Base-by-base conservation (phyloP, 2,888 invertebrate species). In the Nasonia oneida region DNA sequence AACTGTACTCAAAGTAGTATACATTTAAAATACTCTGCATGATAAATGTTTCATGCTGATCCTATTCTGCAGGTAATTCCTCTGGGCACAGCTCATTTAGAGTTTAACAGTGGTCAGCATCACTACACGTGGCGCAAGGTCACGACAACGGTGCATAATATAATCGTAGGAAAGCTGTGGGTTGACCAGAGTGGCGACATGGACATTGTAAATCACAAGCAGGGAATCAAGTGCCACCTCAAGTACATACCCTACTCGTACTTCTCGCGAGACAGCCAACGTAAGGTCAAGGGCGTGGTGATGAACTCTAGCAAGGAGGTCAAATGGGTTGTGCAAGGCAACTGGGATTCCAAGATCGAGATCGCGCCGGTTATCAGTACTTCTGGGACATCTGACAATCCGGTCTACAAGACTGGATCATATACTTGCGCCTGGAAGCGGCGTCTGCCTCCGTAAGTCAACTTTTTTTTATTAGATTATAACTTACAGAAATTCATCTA, bases 101-200 rank as follows among this genome's bases (percentile, higher is more conserved):
- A 95, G 92, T 97, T 97, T 93, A 93, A 94, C 39, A 93, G 93
- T 86, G 94, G 94, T 90, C 96, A 96, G 64, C 97, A 98, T 94
- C 98, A 98, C 92, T 99, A 98, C 94, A 97, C 98, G 10, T 99
- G 99, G 99, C 96, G 98, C 89, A 99, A 99, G 95, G 97, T 99
- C 81, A 99, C 99, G 37, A 99, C 99, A 37, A 99, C 99, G 6
- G 99, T 99, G 79, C 99, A 99, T 95, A 99, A 99, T 94, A 99
- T 99, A 91, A 99, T 99, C 90, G 99, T 99, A 85, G 99, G 99
- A 89, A 98, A 98, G 94, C 95, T 99, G 90, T 99, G 99, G 99
- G 98, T 99, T 86, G 99, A 99, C 95, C 98, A 99, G 94, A 98
- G 99, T 93, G 99, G 99, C 74, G 99, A 99, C 93, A 99, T 99